These are phyloP conservation scores for Nanorana parkeri DNA, from an alignment of 2,113 vertebrate genomes.

Conservation along the genomic window DNA sequence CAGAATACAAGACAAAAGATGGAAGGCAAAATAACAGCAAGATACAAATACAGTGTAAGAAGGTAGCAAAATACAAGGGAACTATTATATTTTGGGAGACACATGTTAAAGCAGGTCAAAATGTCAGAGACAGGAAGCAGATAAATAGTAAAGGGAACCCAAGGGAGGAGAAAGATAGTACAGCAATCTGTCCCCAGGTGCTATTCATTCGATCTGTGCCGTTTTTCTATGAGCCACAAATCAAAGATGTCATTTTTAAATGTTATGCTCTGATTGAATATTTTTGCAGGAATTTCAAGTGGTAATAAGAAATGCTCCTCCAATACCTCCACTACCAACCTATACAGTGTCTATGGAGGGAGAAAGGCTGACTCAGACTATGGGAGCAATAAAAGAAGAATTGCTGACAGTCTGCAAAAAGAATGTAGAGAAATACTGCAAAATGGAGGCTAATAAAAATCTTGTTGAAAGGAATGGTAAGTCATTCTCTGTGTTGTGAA, in stretches of 20 bases:
- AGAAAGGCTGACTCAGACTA: conserved; percentile 76
- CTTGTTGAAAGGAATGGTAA: conserved; percentile 80
- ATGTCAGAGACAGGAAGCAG: no score
- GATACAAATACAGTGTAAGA: no score
- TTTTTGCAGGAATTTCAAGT: conserved; percentile 75
- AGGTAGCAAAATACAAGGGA: no score
- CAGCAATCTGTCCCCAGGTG: no score
- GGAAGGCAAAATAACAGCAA: no score
- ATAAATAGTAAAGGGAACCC: no score
- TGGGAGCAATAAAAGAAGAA: conserved; percentile 76
- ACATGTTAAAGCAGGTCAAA: no score
- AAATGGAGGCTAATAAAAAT: conserved; percentile 73
- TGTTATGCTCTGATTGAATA: neutral
- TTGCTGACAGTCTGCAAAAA: conserved; percentile 77
- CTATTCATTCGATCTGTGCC: no score
- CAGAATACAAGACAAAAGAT: no score
- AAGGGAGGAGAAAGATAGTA: no score
- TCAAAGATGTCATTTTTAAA: neutral
- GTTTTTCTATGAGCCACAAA: no score
- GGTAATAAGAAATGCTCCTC: conserved; percentile 76
- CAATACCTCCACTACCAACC: conserved; percentile 75
- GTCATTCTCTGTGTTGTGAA: neutral
- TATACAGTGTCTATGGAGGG: conserved; percentile 79
- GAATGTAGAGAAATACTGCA: conserved; percentile 79
- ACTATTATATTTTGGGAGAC: no score